A percentile compares a stretch with the other conserved stretches of the same genome.
phyloP scores from a whole-genome alignment of 1,140 invertebrate species.

The Magallana gigas region DNA sequence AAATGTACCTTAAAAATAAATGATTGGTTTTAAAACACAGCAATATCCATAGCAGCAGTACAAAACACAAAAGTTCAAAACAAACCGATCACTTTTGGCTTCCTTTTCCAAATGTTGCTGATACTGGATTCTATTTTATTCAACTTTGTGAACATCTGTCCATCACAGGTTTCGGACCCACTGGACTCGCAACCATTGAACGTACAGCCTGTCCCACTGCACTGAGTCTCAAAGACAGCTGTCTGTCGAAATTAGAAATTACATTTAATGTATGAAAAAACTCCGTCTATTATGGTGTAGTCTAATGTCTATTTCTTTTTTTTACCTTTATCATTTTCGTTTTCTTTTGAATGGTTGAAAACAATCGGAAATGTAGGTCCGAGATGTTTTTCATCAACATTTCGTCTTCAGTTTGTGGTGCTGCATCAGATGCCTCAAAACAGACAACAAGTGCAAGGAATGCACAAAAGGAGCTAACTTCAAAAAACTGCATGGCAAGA shows the following conservation, averaged over 20 bases:
- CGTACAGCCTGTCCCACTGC: conserved; percentile 4
- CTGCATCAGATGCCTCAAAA: no score
- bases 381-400: background rate
- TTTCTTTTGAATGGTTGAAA: conserved; percentile 15
- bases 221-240: background rate
- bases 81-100: background rate
- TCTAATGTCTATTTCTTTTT: background rate
- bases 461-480: no score
- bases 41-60: no score
- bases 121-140: background rate
- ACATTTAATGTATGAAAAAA: no score
- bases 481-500: no score
- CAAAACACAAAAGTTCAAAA: no score
- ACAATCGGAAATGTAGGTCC: conserved; percentile 3
- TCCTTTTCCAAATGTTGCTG: background rate
- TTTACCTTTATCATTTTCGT: conserved; percentile 13
- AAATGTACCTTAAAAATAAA: no score
- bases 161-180: background rate
- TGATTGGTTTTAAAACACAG: no score
- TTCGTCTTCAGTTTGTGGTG: background rate
- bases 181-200: conserved; percentile 1
- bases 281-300: no score
- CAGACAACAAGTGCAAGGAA: no score
- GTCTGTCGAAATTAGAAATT: background rate
- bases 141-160: background rate